Base-by-base conservation (phyloP, 2,797 vertebrate genomes). In the Etheostoma nigrum region DNA sequence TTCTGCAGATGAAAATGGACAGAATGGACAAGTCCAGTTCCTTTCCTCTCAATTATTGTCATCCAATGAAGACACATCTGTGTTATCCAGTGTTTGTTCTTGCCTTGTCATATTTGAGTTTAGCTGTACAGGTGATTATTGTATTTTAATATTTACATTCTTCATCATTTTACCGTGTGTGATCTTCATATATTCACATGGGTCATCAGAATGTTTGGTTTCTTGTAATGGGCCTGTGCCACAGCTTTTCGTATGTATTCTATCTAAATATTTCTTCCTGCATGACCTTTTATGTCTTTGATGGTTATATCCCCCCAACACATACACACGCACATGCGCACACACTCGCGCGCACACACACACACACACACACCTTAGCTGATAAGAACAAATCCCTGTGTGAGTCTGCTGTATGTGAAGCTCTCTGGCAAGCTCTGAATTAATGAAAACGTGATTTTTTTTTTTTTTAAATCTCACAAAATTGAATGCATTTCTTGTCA, bases 21-120 rank as follows among this genome's bases (percentile, higher is more conserved):
- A 23, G 40, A 48, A 48, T 47, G 64, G 53, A 71, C 63, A 19
- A 36, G n/a, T 63, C 23, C 27, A 18, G 60, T 61, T 36, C 23
- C 45, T 44, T 64, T 14, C 44, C 44, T 49, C 42, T 18, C 30
- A 51, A 15, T 63, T 52, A 40, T 27, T 57, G 49, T 64, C 23
- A 49, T 48, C 55, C 19, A 48, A 59, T 30, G 15, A 59, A 21
- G 36, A 52, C 25, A 47, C 18, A 13, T 48, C 25, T 19, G 51
- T 66, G 51, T 68, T 23, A 23, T 21, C 45, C 21, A 23, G 11
- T 42, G 14, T 58, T 48, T 27, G 14, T 51, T 40, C 25, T 48
- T 67, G 9, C 61, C 30, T 33, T 44, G 60, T 61, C 30, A 16
- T 18, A 25, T 45, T 25, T 52, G 25, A 79, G 2, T 21, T 25